Percentiles rank a stretch among this genome's conserved stretches.
phyloP scores from a whole-genome alignment of 2,888 invertebrate species.

The Pachymerium ferrugineum region DNA sequence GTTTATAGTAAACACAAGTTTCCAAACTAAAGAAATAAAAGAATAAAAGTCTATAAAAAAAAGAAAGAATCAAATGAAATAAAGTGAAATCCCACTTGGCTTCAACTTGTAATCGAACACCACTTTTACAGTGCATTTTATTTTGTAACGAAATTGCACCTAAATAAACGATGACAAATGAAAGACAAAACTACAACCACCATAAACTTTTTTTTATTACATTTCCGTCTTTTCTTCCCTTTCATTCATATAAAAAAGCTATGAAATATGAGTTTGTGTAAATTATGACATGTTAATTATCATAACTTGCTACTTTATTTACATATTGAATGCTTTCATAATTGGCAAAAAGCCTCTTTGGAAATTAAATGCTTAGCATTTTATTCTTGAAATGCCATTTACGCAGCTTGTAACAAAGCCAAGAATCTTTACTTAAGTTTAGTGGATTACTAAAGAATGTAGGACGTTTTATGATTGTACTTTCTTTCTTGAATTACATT shows the following conservation, averaged over 20 bases:
- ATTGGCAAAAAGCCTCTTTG: no score
- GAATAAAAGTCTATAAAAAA: constrained; percentile 6
- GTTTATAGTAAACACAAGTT: constrained; percentile 6
- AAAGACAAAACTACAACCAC: not conserved
- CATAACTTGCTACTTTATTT: not conserved
- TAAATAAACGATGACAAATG: constrained; percentile 13
- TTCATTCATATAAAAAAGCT: not conserved
- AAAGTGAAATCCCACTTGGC: constrained; percentile 8
- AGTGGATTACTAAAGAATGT: no score
- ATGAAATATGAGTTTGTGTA: no score
- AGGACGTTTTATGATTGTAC: no score
- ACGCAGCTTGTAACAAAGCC: no score
- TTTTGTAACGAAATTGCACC: not conserved
- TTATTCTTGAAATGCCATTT: no score
- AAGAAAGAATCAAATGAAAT: not conserved
- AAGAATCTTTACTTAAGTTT: no score
- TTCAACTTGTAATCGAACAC: not conserved
- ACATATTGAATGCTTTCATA: no score
- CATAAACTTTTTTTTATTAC: not conserved
- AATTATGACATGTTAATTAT: not conserved
- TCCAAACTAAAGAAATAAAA: constrained; percentile 20
- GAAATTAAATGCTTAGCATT: no score
- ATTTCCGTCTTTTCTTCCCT: not conserved
- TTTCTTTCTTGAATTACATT: no score
- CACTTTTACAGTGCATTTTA: constrained; percentile 15